These are phyloP conservation scores for Basileuterus tristriatus DNA, from an alignment of 2,797 vertebrate genomes.

Conservation along the genomic window DNA sequence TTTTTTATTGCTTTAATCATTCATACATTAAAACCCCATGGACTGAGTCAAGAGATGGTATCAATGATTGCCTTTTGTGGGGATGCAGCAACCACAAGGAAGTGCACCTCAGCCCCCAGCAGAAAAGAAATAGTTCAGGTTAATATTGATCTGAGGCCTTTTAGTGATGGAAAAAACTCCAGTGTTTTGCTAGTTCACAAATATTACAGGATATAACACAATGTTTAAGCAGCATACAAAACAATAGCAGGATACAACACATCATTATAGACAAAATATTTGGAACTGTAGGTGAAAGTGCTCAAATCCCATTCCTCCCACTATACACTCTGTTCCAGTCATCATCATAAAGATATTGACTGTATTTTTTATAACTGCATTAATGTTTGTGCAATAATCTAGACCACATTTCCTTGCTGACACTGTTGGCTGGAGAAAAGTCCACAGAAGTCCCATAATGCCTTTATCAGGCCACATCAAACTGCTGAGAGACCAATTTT, in stretches of 20 bases:
- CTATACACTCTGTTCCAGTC: conserved; percentile 2
- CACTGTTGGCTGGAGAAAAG: background rate
- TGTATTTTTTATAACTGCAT: background rate
- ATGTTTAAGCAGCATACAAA: conserved; percentile 33
- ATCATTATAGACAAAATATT: conserved; percentile 46
- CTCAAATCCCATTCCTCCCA: conserved; percentile 3
- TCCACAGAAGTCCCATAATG: background rate
- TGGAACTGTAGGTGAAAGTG: conserved; percentile 14
- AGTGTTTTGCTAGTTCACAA: background rate
- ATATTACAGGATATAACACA: conserved; percentile 43
- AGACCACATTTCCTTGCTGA: conserved; percentile 4
- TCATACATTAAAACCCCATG: background rate
- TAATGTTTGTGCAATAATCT: background rate
- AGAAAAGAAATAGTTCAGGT: background rate
- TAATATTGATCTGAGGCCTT: background rate
- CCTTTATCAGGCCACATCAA: background rate
- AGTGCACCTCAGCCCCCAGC: background rate
- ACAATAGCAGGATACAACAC: conserved; percentile 66
- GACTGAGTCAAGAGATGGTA: background rate
- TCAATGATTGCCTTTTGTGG: background rate
- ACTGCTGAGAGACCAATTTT: background rate
- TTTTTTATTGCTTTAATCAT: conserved; percentile 30
- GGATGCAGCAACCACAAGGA: background rate
- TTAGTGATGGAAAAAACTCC: background rate
- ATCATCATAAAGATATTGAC: conserved; percentile 41